Conservation (phyloP, 2,113 vertebrate species). For the Nymphicus hollandicus region DNA sequence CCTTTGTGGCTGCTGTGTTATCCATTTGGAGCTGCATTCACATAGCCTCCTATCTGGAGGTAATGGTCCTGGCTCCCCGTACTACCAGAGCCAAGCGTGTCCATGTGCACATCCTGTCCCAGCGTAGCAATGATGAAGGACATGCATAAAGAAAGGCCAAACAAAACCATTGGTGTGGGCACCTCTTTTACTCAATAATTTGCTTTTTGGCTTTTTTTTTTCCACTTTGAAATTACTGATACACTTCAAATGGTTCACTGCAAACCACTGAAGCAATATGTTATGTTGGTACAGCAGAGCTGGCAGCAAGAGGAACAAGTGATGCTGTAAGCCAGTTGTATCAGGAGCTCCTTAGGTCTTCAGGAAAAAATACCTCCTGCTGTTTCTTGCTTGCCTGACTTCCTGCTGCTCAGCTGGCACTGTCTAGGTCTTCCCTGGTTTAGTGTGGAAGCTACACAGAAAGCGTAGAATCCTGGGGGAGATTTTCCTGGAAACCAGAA, state of each 20-base stretch:
- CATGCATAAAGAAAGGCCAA: background rate
- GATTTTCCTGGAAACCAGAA: background rate
- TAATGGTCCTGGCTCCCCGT: background rate
- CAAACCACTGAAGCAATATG: background rate
- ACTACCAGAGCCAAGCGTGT: accelerated
- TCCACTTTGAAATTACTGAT: background rate
- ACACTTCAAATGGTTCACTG: background rate
- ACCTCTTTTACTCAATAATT: background rate
- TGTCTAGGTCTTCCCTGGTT: background rate
- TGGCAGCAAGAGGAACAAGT: background rate
- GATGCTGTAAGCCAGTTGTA: background rate
- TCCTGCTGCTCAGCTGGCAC: background rate
- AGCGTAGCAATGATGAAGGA: background rate
- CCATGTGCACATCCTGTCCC: accelerated
- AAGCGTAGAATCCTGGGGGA: background rate
- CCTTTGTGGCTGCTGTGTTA: background rate
- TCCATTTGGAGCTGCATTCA: background rate
- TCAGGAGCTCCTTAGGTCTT: background rate
- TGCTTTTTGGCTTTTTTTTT: background rate
- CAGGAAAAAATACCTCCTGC: background rate
- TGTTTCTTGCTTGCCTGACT: background rate
- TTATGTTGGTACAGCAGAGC: background rate
- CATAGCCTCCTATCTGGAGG: background rate
- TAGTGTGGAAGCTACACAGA: background rate
- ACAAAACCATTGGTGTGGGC: background rate